These are phyloP conservation scores for Bombyx mandarina DNA, from an alignment of 1,140 invertebrate species.

Conservation along the genomic window DNA sequence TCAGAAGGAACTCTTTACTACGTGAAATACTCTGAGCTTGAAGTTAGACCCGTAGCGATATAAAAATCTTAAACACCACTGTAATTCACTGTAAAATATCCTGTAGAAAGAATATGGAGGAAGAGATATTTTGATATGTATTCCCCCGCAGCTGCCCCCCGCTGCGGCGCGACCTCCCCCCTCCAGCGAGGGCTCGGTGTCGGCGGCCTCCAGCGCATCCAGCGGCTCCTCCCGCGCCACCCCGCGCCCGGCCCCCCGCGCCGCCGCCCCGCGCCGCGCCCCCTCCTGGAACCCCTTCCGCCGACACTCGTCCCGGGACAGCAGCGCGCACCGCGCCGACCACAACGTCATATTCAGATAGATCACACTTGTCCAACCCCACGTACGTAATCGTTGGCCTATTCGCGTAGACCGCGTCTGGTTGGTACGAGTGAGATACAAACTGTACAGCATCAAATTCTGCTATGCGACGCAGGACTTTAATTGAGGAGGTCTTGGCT, in stretches of 20 bases:
- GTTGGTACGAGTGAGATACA: too few relatives aligned
- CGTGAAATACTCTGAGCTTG: too few relatives aligned
- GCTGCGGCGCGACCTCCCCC: constrained; percentile 32
- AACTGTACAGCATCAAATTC: too few relatives aligned
- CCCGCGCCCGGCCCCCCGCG: constrained; percentile 28
- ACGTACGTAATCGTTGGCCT: too few relatives aligned
- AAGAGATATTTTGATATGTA: neutral
- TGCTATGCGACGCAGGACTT: too few relatives aligned
- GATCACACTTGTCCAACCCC: neutral
- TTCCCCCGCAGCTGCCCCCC: constrained; percentile 30
- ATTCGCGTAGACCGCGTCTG: too few relatives aligned
- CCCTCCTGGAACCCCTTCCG: constrained; percentile 68
- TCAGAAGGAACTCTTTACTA: too few relatives aligned
- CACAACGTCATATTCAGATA: constrained; percentile 64
- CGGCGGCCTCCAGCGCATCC: constrained; percentile 57
- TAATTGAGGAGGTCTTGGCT: too few relatives aligned
- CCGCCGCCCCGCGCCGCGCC: constrained; percentile 15
- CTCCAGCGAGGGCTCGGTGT: constrained; percentile 62
- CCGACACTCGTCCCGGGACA: constrained; percentile 33
- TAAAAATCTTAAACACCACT: too few relatives aligned
- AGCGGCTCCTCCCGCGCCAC: constrained; percentile 49
- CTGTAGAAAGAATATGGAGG: too few relatives aligned
- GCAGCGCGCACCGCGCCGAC: constrained; percentile 37
- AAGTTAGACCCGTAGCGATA: too few relatives aligned
- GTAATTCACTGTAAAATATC: too few relatives aligned